Evolutionary conservation across 2,113 vertebrate genomes (phyloP).

Genomic region (Cercopithecus mona): DNA sequence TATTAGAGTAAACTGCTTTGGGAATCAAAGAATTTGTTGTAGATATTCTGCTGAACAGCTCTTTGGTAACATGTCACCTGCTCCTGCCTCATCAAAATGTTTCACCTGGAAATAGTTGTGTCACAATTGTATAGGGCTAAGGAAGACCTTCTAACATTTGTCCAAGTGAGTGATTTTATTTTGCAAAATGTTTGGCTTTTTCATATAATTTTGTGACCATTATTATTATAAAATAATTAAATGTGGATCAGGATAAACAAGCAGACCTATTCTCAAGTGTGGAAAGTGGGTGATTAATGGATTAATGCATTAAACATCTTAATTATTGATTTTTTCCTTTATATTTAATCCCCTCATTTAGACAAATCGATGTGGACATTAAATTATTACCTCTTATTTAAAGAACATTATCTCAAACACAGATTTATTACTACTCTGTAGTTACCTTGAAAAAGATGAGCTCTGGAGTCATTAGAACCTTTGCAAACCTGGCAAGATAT

Average conservation of each 20-base stretch:
- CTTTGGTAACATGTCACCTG: not conserved
- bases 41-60: not conserved
- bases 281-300: not conserved
- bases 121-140: not conserved
- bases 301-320: not conserved
- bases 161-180: constrained; percentile 4
- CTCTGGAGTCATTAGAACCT: not conserved
- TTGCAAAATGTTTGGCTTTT: not conserved
- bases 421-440: not conserved
- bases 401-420: not conserved
- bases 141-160: not conserved
- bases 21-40: not conserved
- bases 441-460: not conserved
- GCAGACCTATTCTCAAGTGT: not conserved
- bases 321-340: not conserved
- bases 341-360: not conserved
- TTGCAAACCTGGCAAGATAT: not conserved
- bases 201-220: not conserved
- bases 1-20: not conserved
- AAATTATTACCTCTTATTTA: not conserved
- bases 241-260: not conserved
- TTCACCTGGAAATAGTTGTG: not conserved
- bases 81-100: not conserved
- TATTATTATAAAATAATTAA: constrained; percentile 1
- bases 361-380: not conserved